Evolutionary conservation across 2,113 vertebrate genomes (phyloP).

Genomic region (Clarias batrachus): DNA sequence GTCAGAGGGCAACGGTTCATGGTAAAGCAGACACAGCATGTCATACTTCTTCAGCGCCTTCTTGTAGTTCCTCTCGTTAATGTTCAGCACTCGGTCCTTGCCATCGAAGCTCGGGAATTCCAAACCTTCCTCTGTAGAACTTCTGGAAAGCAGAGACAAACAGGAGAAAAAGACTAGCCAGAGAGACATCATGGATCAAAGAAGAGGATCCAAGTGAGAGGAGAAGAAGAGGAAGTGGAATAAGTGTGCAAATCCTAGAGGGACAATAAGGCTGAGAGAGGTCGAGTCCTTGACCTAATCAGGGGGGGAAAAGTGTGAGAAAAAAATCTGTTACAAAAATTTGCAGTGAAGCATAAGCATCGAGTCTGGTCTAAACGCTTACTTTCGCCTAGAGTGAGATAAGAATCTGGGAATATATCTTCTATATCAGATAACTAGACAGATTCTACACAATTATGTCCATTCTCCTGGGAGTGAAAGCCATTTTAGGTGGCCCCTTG

Average conservation of each 20-base stretch:
- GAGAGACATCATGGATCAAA: constrained; percentile 61
- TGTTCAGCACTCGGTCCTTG: constrained; percentile 89
- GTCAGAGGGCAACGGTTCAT: constrained; percentile 79
- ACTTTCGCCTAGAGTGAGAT: constrained; percentile 29
- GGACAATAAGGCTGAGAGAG: constrained; percentile 14
- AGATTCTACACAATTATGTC: constrained; percentile 66
- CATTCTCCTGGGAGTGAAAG: constrained; percentile 65
- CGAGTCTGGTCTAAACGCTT: constrained; percentile 48
- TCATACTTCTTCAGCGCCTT: constrained; percentile 88
- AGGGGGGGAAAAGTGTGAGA: too few species aligned
- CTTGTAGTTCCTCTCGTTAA: constrained; percentile 91
- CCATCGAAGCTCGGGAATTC: constrained; percentile 94
- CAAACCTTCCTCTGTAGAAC: constrained; percentile 86
- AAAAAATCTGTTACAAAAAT: background rate
- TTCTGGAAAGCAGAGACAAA: constrained; percentile 70
- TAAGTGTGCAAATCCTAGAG: background rate
- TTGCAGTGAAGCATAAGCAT: constrained; percentile 2
- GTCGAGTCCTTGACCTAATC: background rate
- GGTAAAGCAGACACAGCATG: constrained; percentile 89
- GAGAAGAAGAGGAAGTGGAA: constrained; percentile 14
- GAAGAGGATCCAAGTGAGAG: constrained; percentile 11
- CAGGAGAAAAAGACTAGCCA: constrained; percentile 70
- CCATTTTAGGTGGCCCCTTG: constrained; percentile 88
- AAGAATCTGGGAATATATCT: background rate
- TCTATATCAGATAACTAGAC: constrained; percentile 23